Conservation (phyloP, 2,888 invertebrate species). For the Metopia argyrocephala region DNA sequence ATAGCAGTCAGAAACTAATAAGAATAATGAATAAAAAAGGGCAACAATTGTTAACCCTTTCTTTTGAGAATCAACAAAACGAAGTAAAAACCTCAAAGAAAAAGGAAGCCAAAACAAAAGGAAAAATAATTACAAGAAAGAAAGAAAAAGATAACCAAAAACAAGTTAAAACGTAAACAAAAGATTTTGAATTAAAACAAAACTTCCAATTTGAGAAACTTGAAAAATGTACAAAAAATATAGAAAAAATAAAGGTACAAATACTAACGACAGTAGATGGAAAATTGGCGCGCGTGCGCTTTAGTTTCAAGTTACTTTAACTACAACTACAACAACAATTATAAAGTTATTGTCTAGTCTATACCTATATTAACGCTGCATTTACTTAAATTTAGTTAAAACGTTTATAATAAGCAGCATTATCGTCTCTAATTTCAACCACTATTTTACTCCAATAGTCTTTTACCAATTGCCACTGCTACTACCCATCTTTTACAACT, state of each 20-base stretch:
- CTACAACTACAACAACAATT: not conserved
- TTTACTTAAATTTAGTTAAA: conserved; percentile 26
- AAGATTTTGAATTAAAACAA: conserved; percentile 1
- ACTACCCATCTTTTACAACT: not conserved
- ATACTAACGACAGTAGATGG: not conserved
- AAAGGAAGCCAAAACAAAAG: conserved; percentile 39
- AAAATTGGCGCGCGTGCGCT: conserved; percentile 60
- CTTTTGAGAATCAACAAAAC: not conserved
- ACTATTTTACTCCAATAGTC: conserved; percentile 46
- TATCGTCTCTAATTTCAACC: conserved; percentile 68
- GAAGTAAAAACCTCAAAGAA: not conserved
- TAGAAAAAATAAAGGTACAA: not conserved
- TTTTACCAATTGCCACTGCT: not conserved
- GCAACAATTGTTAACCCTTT: conserved; percentile 22
- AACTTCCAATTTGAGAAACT: conserved; percentile 1
- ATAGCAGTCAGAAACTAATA: not conserved
- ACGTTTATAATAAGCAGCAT: conserved; percentile 67
- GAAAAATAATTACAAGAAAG: not conserved
- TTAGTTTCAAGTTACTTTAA: conserved; percentile 42
- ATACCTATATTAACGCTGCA: conserved; percentile 16
- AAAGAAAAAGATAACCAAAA: not conserved
- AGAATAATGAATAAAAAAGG: not conserved
- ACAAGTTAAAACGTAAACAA: conserved; percentile 1
- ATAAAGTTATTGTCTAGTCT: conserved; percentile 11
- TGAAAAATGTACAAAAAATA: not conserved